Percentiles rank a stretch among this genome's conserved stretches.
Conservation (phyloP, 2,113 vertebrate species). For the Psephotus haematonotus region DNA sequence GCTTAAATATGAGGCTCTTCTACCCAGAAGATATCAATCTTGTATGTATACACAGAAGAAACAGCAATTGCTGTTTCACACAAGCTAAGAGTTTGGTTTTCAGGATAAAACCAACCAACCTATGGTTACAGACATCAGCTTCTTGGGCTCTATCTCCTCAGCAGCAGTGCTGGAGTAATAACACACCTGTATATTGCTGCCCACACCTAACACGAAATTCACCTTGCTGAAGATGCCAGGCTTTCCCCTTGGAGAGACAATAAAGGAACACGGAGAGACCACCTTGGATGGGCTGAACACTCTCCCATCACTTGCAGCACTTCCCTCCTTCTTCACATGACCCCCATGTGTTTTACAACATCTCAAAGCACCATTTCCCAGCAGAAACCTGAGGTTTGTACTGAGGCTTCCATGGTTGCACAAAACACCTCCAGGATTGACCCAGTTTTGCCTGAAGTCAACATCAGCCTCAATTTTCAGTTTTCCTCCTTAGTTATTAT, state of each 20-base stretch:
- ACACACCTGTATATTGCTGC: neutral
- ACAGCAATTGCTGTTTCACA: neutral
- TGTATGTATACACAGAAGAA: neutral
- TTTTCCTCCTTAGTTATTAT: neutral
- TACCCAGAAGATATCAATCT: neutral
- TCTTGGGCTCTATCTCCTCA: neutral
- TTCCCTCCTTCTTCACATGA: neutral
- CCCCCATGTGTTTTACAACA: neutral
- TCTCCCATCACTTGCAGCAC: neutral
- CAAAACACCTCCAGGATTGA: neutral
- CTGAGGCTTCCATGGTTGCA: neutral
- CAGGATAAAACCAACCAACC: neutral
- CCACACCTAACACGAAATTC: fast-evolving
- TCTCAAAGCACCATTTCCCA: neutral
- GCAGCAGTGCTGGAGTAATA: neutral
- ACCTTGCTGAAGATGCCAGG: neutral
- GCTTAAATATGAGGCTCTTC: neutral
- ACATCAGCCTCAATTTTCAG: neutral
- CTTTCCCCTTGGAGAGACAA: neutral
- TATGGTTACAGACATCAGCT: neutral
- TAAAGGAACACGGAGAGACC: neutral
- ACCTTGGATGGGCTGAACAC: neutral
- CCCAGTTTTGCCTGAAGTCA: neutral
- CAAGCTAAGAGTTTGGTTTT: neutral
- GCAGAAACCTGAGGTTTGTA: neutral